Conservation (phyloP, 2,888 invertebrate genomes). For the Chloroclysta siterata region DNA sequence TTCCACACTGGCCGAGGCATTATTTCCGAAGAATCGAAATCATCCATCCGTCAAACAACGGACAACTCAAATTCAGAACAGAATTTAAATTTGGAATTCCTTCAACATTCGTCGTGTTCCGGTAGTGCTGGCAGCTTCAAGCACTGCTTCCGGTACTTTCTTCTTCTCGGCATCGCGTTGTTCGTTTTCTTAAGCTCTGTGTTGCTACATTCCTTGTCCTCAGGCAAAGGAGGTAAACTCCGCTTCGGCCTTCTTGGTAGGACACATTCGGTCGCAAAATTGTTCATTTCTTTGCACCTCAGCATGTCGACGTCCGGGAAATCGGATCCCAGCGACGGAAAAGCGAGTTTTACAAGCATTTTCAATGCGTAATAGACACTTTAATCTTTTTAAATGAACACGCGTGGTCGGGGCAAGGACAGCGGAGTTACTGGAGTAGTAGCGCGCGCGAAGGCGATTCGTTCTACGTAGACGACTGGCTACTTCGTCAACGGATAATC, state of each 20-base stretch:
- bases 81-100: constrained; percentile 16
- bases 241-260: constrained; percentile 69
- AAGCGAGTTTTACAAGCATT: constrained; percentile 71
- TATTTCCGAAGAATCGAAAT: constrained; percentile 15
- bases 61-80: constrained; percentile 23
- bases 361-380: constrained; percentile 19
- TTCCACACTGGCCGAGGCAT: constrained; percentile 13
- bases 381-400: constrained; percentile 39
- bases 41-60: constrained; percentile 23
- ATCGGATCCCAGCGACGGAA: constrained; percentile 56
- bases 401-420: constrained; percentile 58
- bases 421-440: constrained; percentile 49
- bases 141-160: constrained; percentile 66
- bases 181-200: constrained; percentile 65
- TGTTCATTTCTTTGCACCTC: constrained; percentile 66
- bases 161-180: constrained; percentile 58
- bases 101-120: constrained; percentile 75
- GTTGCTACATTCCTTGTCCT: constrained; percentile 75
- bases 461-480: constrained; percentile 3
- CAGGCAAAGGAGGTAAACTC: constrained; percentile 69
- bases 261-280: constrained; percentile 70
- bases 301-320: constrained; percentile 74
- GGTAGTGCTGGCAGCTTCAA: constrained; percentile 67
- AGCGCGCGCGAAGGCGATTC: constrained; percentile 9
- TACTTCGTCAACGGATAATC: constrained; percentile 4